These are phyloP conservation scores for Drosophila bunnanda DNA, from an alignment of 2,888 invertebrate genomes.

Conservation along the genomic window DNA sequence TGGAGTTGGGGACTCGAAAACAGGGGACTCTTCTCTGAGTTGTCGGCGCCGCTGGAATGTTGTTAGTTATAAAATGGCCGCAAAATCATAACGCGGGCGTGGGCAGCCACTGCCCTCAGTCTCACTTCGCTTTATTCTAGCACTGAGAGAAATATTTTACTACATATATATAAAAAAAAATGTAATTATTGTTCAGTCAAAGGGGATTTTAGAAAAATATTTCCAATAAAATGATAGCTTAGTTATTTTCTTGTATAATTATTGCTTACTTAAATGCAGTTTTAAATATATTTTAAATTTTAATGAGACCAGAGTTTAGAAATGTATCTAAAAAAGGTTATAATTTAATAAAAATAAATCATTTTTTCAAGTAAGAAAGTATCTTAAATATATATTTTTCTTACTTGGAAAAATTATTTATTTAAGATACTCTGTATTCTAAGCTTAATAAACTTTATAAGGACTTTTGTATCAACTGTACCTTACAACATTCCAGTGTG, in stretches of 20 bases:
- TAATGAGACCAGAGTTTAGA: not conserved
- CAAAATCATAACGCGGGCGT: constrained; percentile 81
- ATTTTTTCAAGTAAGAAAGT: too few relatives aligned
- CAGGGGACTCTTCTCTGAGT: constrained; percentile 30
- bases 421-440: not conserved
- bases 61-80: constrained; percentile 79
- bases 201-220: not conserved
- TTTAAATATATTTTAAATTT: not conserved
- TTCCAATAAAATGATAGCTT: not conserved
- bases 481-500: not conserved
- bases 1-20: constrained; percentile 19
- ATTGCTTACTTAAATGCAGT: not conserved
- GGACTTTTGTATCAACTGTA: not conserved
- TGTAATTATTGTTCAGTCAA: not conserved
- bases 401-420: not conserved
- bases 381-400: not conserved
- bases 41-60: constrained; percentile 69
- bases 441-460: too few relatives aligned
- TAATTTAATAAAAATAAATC: not conserved
- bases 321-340: not conserved
- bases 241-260: not conserved
- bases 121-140: constrained; percentile 13
- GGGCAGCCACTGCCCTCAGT: constrained; percentile 53
- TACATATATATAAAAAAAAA: too few relatives aligned
- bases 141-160: constrained; percentile 1